A percentile compares a stretch with the other conserved stretches of the same genome.
phyloP scores from a whole-genome alignment of 2,888 invertebrate species.

The Agriopis aurantiaria region DNA sequence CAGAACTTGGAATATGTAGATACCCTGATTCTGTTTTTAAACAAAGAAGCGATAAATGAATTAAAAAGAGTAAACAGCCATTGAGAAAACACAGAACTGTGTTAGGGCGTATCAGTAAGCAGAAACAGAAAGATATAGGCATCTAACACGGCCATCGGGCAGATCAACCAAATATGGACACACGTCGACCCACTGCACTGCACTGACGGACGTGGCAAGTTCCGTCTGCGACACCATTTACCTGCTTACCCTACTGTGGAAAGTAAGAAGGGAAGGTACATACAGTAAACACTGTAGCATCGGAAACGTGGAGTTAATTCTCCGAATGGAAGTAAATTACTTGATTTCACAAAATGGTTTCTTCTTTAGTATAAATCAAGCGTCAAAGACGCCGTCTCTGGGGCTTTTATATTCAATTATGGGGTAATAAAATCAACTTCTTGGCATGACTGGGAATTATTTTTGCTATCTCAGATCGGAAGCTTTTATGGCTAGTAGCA shows the following conservation, averaged over 20 bases:
- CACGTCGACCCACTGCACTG: constrained; percentile 71
- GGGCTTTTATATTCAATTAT: constrained; percentile 34
- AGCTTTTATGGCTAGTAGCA: background rate
- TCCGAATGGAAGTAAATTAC: constrained; percentile 47
- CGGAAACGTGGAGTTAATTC: constrained; percentile 50
- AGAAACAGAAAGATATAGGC: constrained; percentile 62
- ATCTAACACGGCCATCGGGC: constrained; percentile 75
- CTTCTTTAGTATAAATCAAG: constrained; percentile 40
- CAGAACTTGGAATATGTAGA: too few relatives aligned
- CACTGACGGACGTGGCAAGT: constrained; percentile 71
- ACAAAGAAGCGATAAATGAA: constrained; percentile 17
- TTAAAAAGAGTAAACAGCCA: constrained; percentile 7
- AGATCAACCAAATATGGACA: constrained; percentile 71
- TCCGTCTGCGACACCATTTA: constrained; percentile 76
- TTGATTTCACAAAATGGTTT: constrained; percentile 50
- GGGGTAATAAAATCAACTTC: constrained; percentile 17
- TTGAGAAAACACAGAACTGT: constrained; percentile 37
- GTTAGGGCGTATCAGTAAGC: constrained; percentile 51
- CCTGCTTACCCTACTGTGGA: constrained; percentile 74
- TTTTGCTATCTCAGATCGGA: constrained; percentile 1
- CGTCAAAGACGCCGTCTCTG: constrained; percentile 33
- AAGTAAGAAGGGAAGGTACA: constrained; percentile 61
- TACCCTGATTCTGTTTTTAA: too few relatives aligned
- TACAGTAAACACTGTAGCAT: constrained; percentile 49
- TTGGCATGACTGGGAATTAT: constrained; percentile 5